A percentile compares a stretch with the other conserved stretches of the same genome.
Evolutionary conservation across 2,888 invertebrate genomes (phyloP).

Genomic region (Microctonus brassicae): DNA sequence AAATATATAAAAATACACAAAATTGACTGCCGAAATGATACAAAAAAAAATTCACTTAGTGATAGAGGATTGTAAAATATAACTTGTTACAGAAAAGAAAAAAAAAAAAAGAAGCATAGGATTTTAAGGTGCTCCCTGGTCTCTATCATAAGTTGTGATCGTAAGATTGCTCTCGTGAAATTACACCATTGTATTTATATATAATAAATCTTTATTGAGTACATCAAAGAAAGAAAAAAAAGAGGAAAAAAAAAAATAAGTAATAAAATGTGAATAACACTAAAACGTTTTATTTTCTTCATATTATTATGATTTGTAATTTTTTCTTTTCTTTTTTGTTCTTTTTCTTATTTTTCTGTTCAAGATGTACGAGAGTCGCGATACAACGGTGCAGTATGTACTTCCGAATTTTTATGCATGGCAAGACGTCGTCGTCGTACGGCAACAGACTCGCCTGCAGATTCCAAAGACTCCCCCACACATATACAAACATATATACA

Average conservation of each 20-base stretch:
- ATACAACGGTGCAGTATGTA: constrained; percentile 19
- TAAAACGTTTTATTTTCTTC: background rate
- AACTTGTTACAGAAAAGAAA: constrained; percentile 16
- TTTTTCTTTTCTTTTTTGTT: background rate
- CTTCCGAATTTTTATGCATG: constrained; percentile 22
- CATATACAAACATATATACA: background rate
- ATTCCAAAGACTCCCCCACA: constrained; percentile 21
- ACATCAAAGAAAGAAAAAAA: background rate
- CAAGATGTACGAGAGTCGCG: background rate
- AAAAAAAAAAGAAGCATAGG: constrained; percentile 16
- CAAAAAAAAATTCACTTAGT: constrained; percentile 12
- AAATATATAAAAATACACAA: background rate
- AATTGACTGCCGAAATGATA: constrained; percentile 14
- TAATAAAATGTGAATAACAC: constrained; percentile 1
- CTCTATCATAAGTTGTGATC: constrained; percentile 27
- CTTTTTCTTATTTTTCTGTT: background rate
- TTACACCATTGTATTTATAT: constrained; percentile 28
- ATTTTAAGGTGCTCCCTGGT: constrained; percentile 30
- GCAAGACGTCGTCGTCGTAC: constrained; percentile 17
- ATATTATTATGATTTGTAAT: background rate
- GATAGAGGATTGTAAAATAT: constrained; percentile 23
- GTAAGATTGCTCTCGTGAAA: constrained; percentile 18
- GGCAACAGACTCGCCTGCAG: constrained; percentile 25
- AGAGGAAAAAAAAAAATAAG: background rate
- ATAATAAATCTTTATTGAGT: constrained; percentile 29